Evolutionary conservation across 2,113 vertebrate species (phyloP).

Genomic region (Psephotus haematonotus): DNA sequence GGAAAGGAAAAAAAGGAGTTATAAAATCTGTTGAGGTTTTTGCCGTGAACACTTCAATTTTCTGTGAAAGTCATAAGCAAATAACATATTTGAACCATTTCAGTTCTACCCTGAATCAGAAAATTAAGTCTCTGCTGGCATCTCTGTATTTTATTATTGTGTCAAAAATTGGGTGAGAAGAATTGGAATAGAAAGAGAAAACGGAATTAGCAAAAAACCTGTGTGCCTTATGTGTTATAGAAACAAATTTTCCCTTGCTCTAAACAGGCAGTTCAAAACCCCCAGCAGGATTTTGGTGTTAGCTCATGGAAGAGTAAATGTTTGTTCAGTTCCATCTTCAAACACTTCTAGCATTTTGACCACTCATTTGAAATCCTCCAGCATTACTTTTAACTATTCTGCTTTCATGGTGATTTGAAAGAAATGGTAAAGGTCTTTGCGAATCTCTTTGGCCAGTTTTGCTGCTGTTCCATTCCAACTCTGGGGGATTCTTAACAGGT

Average conservation of each 20-base stretch:
- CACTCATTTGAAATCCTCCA: background rate
- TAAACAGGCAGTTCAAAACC: background rate
- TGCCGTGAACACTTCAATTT: background rate
- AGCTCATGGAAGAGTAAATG: background rate
- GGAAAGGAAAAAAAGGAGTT: background rate
- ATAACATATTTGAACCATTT: background rate
- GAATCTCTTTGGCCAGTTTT: background rate
- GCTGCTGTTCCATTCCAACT: rapidly evolving
- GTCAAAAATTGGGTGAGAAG: conserved; percentile 12
- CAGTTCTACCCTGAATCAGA: background rate
- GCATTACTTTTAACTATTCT: background rate
- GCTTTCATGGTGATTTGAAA: background rate
- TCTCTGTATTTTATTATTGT: background rate
- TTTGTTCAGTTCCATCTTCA: conserved; percentile 27
- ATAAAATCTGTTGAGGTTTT: background rate
- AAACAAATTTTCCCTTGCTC: background rate
- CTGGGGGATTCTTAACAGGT: background rate
- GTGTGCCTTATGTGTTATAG: background rate
- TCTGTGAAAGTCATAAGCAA: background rate
- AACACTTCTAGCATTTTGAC: conserved; percentile 21
- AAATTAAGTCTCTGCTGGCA: background rate
- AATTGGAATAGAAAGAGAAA: background rate
- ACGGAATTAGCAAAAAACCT: background rate
- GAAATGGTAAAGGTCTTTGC: background rate
- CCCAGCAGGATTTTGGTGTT: background rate